phyloP scores from a whole-genome alignment of 2,113 vertebrate species.

The Phodopus roborovskii region DNA sequence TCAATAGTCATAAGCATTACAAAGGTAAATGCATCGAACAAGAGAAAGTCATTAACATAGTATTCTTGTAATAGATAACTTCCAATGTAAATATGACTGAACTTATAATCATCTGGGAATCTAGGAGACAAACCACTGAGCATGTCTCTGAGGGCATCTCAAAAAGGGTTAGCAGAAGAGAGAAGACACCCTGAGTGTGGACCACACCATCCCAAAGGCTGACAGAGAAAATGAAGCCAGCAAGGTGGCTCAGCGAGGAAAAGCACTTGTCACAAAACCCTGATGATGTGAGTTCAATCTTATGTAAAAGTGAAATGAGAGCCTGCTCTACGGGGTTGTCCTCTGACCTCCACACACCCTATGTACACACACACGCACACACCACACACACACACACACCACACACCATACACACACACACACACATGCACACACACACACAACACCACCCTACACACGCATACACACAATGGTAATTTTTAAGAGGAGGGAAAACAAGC shows the following conservation, averaged over 20 bases:
- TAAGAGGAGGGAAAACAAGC: not conserved
- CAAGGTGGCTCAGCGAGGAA: not conserved
- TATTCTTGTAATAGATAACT: no score
- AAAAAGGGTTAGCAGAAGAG: not conserved
- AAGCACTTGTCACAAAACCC: not conserved
- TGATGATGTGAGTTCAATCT: not conserved
- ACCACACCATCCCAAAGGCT: no score
- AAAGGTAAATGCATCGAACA: slow-evolving; percentile 1
- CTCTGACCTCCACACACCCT: no score
- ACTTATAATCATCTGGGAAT: not conserved
- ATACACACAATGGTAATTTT: not conserved
- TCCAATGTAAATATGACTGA: not conserved
- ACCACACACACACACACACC: not conserved
- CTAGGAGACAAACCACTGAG: not conserved
- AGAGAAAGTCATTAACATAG: not conserved
- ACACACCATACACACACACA: not conserved
- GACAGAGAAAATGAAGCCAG: not conserved
- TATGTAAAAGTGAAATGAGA: no score
- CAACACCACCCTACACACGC: no score
- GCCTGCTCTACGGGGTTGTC: not conserved
- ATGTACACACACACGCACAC: rapidly evolving
- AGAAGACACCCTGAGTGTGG: not conserved
- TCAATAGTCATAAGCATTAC: not conserved
- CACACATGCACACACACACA: not conserved
- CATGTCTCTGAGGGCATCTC: not conserved